These are phyloP conservation scores for Myopa tessellatipennis DNA, from an alignment of 2,888 invertebrate genomes.

Conservation along the genomic window DNA sequence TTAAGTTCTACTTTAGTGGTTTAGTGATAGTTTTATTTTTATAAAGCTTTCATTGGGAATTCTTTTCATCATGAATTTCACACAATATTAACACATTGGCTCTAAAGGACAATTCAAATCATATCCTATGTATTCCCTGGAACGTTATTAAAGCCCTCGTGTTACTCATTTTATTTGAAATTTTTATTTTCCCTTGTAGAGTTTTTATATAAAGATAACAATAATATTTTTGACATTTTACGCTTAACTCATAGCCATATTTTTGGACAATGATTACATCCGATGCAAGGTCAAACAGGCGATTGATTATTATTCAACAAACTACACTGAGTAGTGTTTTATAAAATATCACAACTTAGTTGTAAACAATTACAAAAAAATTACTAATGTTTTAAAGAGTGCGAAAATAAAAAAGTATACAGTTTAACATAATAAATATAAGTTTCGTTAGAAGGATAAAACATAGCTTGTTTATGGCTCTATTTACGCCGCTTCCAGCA, in stretches of 20 bases:
- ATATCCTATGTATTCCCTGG: not conserved
- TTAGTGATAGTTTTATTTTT: too few relatives aligned
- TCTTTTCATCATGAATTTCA: not conserved
- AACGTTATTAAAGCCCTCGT: constrained; percentile 14
- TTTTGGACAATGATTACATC: constrained; percentile 10
- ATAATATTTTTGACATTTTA: not conserved
- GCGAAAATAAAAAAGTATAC: not conserved
- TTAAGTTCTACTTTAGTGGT: too few relatives aligned
- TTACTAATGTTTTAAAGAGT: constrained; percentile 1
- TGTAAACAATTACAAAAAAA: constrained; percentile 42
- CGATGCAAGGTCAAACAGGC: not conserved
- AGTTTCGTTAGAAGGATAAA: not conserved
- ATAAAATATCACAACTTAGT: constrained; percentile 50
- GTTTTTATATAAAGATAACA: not conserved
- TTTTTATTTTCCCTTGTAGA: constrained; percentile 8
- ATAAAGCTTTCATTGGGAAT: too few relatives aligned
- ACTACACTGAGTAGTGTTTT: constrained; percentile 21
- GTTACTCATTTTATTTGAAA: constrained; percentile 15
- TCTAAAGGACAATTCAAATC: too few relatives aligned
- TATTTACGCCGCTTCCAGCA: constrained; percentile 15
- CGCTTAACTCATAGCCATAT: not conserved
- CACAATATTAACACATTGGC: not conserved
- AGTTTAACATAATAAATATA: constrained; percentile 22
- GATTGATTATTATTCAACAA: not conserved
- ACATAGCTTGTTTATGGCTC: not conserved